Conservation (phyloP, 1,140 invertebrate species). For the Zaprionus nigranus region DNA sequence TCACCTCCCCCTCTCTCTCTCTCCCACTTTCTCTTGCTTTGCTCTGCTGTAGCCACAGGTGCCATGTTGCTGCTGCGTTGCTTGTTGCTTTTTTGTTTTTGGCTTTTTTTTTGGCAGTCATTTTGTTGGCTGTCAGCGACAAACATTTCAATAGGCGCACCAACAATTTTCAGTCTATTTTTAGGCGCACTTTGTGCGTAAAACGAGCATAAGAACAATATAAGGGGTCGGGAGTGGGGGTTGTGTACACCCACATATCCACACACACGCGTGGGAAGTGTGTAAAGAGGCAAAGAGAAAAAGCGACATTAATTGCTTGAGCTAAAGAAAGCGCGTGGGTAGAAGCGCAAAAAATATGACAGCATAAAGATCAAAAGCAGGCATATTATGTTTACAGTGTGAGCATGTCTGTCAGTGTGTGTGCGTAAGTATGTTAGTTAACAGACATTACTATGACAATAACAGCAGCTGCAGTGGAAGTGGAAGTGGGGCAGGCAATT, state of each 20-base stretch:
- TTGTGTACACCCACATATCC: background rate
- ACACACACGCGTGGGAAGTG: background rate
- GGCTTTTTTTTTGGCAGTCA: slow-evolving; percentile 24
- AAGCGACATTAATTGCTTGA: slow-evolving; percentile 35
- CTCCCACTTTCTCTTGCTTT: background rate
- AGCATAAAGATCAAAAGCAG: slow-evolving; percentile 9
- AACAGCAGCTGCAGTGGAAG: background rate
- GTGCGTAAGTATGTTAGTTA: background rate
- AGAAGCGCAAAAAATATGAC: background rate
- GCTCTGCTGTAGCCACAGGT: slow-evolving; percentile 46
- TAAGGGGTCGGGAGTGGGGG: background rate
- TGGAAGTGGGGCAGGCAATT: background rate
- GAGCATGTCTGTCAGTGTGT: background rate
- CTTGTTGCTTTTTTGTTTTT: background rate
- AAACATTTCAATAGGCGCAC: slow-evolving; percentile 73
- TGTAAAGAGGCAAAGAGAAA: slow-evolving; percentile 12
- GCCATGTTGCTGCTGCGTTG: slow-evolving; percentile 18
- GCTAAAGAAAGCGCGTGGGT: slow-evolving; percentile 9
- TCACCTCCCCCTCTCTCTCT: background rate
- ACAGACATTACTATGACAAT: background rate
- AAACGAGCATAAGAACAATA: background rate
- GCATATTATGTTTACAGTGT: background rate
- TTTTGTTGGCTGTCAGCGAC: slow-evolving; percentile 47
- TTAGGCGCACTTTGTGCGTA: slow-evolving; percentile 49
- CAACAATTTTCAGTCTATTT: slow-evolving; percentile 72